Percentiles rank a stretch among this genome's conserved stretches.
phyloP scores from a whole-genome alignment of 2,888 invertebrate species.

The Pachymerium ferrugineum region DNA sequence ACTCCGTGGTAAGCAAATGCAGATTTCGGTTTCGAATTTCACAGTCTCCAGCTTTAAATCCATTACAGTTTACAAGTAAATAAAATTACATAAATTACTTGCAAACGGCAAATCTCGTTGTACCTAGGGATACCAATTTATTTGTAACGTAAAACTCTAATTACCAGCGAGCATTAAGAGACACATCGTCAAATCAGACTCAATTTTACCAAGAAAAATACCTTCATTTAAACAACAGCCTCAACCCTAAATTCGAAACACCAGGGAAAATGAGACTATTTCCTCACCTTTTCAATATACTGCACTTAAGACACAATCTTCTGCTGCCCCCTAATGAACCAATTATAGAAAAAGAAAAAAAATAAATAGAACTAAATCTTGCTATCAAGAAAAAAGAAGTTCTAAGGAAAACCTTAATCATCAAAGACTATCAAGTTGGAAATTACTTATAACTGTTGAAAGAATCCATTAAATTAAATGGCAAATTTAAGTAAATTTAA shows the following conservation, averaged over 20 bases:
- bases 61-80: too few species aligned
- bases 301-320: background rate
- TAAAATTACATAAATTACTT: too few species aligned
- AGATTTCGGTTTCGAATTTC: background rate
- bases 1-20: background rate
- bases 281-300: background rate
- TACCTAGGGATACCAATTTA: background rate
- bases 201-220: background rate
- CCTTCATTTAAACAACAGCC: background rate
- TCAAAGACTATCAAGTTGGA: too few species aligned
- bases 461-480: background rate
- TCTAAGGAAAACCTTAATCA: background rate
- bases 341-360: background rate
- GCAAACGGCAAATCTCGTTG: too few species aligned
- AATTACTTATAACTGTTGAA: too few species aligned
- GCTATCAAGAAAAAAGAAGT: background rate
- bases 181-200: background rate
- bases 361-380: too few species aligned
- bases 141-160: background rate
- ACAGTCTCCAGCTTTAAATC: background rate
- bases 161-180: background rate
- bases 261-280: background rate
- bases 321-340: background rate
- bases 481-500: background rate
- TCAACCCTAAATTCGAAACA: background rate